Conservation (phyloP, 1,140 invertebrate species). For the Zaprionus ghesquierei region DNA sequence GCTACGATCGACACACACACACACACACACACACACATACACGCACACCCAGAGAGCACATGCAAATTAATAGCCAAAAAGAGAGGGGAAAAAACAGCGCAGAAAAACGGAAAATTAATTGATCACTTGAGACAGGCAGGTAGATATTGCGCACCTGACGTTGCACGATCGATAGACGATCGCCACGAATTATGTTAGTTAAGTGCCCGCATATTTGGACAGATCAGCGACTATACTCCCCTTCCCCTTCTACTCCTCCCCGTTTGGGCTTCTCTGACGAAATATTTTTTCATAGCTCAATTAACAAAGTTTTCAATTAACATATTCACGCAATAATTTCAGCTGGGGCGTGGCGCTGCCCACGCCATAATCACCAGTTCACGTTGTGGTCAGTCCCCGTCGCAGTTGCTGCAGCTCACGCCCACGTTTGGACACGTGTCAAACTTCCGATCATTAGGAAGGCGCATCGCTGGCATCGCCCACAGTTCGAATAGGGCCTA, state of each 20-base stretch:
- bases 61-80: conserved; percentile 70
- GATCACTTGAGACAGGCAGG: conserved; percentile 66
- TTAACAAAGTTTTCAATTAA: conserved; percentile 78
- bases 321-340: conserved; percentile 77
- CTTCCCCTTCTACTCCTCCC: not conserved
- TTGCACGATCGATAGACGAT: conserved; percentile 49
- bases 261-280: conserved; percentile 38
- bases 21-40: conserved; percentile 13
- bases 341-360: conserved; percentile 35
- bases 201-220: conserved; percentile 61
- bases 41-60: conserved; percentile 47
- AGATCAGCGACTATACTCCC: conserved; percentile 40
- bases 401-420: conserved; percentile 36
- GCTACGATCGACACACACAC: conserved; percentile 13
- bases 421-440: conserved; percentile 59
- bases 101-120: conserved; percentile 74
- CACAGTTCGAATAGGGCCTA: conserved; percentile 52
- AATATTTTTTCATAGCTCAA: conserved; percentile 62
- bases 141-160: conserved; percentile 54
- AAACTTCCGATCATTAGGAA: conserved; percentile 76
- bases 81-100: conserved; percentile 22
- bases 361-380: conserved; percentile 26
- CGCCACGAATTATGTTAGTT: conserved; percentile 59
- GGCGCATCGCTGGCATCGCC: conserved; percentile 52
- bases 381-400: not conserved